A percentile compares a stretch with the other conserved stretches of the same genome.
These are phyloP conservation scores for Drosophila fungiperda DNA, from an alignment of 2,888 invertebrate genomes.

Conservation along the genomic window DNA sequence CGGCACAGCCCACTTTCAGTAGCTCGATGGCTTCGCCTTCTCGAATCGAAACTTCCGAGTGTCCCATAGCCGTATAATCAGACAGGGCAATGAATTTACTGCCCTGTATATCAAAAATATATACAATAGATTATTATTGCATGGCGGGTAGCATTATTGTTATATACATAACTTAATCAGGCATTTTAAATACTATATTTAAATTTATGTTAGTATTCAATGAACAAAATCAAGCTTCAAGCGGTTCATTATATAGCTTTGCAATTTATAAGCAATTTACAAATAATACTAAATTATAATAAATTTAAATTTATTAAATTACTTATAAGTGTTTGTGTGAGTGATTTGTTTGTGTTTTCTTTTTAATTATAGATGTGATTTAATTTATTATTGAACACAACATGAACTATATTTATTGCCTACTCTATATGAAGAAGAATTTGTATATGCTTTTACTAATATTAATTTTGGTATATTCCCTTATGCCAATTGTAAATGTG, in stretches of 20 bases:
- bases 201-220: constrained; percentile 11
- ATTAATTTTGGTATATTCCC: neutral
- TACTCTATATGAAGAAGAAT: neutral
- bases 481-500: neutral
- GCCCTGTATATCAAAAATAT: constrained; percentile 86
- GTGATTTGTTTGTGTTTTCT: neutral
- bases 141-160: constrained; percentile 23
- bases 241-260: constrained; percentile 17
- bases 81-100: constrained; percentile 94
- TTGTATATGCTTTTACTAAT: neutral
- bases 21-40: constrained; percentile 96
- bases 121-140: constrained; percentile 45
- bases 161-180: constrained; percentile 82
- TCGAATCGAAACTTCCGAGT: constrained; percentile 94
- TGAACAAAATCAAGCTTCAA: constrained; percentile 9
- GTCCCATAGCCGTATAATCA: constrained; percentile 96
- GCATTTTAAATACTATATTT: constrained; percentile 4
- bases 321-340: constrained; percentile 1
- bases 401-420: neutral
- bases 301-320: neutral
- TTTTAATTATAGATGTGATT: neutral
- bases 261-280: neutral
- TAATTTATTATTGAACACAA: neutral
- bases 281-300: constrained; percentile 4
- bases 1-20: constrained; percentile 96